Percentiles rank a stretch among this genome's conserved stretches.
Conservation (phyloP, 2,113 vertebrate species). For the Prinia subflava region DNA sequence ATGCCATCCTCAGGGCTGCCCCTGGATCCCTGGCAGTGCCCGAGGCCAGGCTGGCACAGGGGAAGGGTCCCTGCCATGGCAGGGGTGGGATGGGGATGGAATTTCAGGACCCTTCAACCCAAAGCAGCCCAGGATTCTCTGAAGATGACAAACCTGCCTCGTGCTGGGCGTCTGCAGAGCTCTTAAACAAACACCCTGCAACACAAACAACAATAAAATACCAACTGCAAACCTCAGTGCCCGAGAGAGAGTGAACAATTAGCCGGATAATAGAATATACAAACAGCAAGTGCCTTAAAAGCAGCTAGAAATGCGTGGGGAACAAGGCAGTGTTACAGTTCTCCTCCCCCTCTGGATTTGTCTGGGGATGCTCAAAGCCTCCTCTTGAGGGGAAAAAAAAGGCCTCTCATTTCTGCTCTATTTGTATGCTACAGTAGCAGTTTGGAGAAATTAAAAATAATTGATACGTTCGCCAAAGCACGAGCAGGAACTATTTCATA, state of each 20-base stretch:
- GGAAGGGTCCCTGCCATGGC: not conserved
- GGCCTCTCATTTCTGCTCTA: not conserved
- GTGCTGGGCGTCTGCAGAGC: not conserved
- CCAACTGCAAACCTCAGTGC: not conserved
- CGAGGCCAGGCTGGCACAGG: not conserved
- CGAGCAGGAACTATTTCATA: constrained; percentile 28
- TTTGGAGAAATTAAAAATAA: constrained; percentile 62
- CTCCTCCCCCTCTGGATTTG: not conserved
- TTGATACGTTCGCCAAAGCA: constrained; percentile 39
- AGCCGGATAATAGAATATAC: not conserved
- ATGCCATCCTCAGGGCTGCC: not conserved
- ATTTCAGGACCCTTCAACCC: not conserved
- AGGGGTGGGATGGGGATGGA: not conserved
- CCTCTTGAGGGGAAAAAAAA: not conserved
- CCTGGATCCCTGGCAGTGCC: not conserved
- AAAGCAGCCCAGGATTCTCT: not conserved
- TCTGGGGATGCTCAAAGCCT: constrained; percentile 19
- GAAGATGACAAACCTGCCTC: not conserved
- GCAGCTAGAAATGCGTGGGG: not conserved
- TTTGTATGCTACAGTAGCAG: constrained; percentile 28
- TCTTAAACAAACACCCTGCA: not conserved
- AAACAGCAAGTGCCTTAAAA: not conserved
- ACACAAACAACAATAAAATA: not conserved
- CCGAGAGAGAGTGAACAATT: not conserved
- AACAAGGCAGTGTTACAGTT: not conserved